Evolutionary conservation across 2,888 invertebrate genomes (phyloP).

Genomic region (Habroteleia sp.): DNA sequence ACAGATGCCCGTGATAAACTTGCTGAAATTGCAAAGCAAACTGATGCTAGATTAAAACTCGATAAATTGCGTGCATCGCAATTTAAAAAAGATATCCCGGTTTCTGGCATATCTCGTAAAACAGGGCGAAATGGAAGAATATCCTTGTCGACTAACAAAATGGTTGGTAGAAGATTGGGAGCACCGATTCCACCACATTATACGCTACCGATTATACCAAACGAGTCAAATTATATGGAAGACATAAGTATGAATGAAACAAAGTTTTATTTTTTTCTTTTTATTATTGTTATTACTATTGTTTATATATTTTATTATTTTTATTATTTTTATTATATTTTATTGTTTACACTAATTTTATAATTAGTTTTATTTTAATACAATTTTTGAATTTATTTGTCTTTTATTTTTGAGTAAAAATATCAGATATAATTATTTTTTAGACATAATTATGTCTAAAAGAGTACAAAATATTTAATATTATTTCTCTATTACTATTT

Average conservation of each 20-base stretch:
- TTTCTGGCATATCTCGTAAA: constrained; percentile 82
- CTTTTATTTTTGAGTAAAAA: too few relatives aligned
- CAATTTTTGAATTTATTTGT: too few relatives aligned
- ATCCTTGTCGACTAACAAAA: constrained; percentile 79
- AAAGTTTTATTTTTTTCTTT: constrained; percentile 6
- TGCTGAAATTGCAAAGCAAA: constrained; percentile 87
- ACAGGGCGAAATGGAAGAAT: constrained; percentile 83
- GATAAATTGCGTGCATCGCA: constrained; percentile 84
- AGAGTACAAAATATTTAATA: too few relatives aligned
- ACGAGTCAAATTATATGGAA: constrained; percentile 59
- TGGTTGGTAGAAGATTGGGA: constrained; percentile 29
- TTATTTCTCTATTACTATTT: too few relatives aligned
- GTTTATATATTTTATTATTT: constrained; percentile 3
- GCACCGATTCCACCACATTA: constrained; percentile 68
- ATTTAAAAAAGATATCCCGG: constrained; percentile 78
- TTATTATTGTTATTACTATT: too few relatives aligned
- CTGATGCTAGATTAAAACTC: constrained; percentile 88
- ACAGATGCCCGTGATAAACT: constrained; percentile 91
- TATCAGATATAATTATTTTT: too few relatives aligned
- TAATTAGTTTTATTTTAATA: too few relatives aligned
- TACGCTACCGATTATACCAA: constrained; percentile 53
- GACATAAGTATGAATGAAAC: not conserved
- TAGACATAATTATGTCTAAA: too few relatives aligned
- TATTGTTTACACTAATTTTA: too few relatives aligned
- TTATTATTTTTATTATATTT: not conserved